Conservation (phyloP, 2,888 invertebrate genomes). For the Tipula unca region DNA sequence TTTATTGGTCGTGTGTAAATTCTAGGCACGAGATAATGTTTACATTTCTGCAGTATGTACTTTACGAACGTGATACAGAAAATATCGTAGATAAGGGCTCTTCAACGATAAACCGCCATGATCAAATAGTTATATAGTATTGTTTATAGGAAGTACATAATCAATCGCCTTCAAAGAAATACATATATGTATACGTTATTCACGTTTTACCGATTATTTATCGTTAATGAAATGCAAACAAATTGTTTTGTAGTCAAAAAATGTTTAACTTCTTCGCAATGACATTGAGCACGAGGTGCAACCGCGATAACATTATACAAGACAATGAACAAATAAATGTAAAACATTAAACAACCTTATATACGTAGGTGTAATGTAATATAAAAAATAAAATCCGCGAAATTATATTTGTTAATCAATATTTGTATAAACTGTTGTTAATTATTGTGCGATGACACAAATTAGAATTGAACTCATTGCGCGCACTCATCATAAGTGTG, state of each 20-base stretch:
- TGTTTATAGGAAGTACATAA: too few species aligned
- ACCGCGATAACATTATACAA: neutral
- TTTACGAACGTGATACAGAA: too few species aligned
- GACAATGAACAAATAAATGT: neutral
- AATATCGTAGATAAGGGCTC: too few species aligned
- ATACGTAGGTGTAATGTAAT: neutral
- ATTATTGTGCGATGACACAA: neutral
- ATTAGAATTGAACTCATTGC: neutral
- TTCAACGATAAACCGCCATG: too few species aligned
- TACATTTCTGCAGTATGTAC: neutral
- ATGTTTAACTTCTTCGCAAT: neutral
- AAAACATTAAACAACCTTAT: neutral
- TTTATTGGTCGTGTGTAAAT: neutral
- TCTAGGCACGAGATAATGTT: neutral
- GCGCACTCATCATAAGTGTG: too few species aligned
- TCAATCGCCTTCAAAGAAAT: neutral
- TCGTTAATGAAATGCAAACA: neutral
- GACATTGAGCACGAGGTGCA: neutral
- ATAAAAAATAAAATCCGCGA: neutral
- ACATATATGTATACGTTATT: neutral
- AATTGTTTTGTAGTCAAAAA: neutral
- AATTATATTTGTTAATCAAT: neutral
- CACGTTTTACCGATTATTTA: neutral
- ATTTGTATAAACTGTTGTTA: neutral
- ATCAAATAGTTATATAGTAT: too few species aligned